Evolutionary conservation across 2,888 invertebrate species (phyloP), one percentile per base, ranked within the genome.

Genomic region (Monoplex corrugatus): DNA sequence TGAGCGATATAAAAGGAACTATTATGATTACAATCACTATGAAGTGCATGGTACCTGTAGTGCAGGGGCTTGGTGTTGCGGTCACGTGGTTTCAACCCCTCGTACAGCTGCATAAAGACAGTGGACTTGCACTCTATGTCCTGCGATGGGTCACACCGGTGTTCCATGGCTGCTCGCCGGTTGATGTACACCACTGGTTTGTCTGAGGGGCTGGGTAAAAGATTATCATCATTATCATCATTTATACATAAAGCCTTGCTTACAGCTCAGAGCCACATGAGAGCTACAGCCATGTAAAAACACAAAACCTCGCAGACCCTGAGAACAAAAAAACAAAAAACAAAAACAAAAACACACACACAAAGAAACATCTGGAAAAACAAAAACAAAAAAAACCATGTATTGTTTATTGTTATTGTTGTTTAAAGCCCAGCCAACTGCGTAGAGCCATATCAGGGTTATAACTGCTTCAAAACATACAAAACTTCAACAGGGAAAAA

Each of bases 51-150:
- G 1, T 86, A 95, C 95, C 95, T 94, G 92, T 95, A 96, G 87
- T 95, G 94, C 44, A 96, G 92, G 38, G 94, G 94, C 89, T 94
- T 93, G 86, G 95, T 93, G 28, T 89, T 92, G 50, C 94, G 91
- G 86, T 95, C 95, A 82, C 94, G 93, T 16, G 95, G 95, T 90
- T 95, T 95, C 32, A 96, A 92, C 0, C 95, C 95, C 87, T 96
- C 95, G 89, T 94, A 95, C 35, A 96, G 94, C 91, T 96, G 96
- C 90, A 93, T 93, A 92, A 96, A 96, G 68, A 96, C 95, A 19
- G 95, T 93, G 89, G 95, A 95, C 90, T 94, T 95, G 91, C 91
- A 95, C 44, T 94, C 94, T 0, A 94, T 93, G 89, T 95, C 95
- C 8, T 89, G 88, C 23, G 90, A 88, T 2, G 95, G 95, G 89